Evolutionary conservation across 2,113 vertebrate genomes (phyloP), one percentile per base, ranked within the genome.

Genomic region (Kobus ellipsiprymnus): DNA sequence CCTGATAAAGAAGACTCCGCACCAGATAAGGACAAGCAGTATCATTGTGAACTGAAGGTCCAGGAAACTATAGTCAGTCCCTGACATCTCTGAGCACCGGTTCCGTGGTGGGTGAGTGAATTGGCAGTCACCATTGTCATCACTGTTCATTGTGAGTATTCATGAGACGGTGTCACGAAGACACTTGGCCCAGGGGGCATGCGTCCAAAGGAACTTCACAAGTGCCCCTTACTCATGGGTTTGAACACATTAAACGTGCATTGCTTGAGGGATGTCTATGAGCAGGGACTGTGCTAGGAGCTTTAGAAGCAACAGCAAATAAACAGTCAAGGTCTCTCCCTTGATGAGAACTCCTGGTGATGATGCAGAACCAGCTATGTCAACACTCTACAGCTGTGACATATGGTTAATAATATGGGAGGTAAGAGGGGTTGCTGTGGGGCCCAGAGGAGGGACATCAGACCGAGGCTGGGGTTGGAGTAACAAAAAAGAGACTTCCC

Each of bases 341-440:
- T 44, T 7, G 13, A 36, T 7, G 13, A 57, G 77, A 9, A 7
- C 25, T 81, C 71, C 33, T 59, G 4, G 30, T 21, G 62, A 50
- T 1, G 17, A 14, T 11, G 77, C 60, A 54, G 55, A 81, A 13
- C 33, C 71, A 57, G 67, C 46, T 60, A 15, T 7, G 30, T 48
- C 71, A 9, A 46, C 9, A 10, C 84, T 29, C 25, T 46, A 12
- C 8, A 17, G 14, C 30, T 6, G 4, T 44, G 10, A 44, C 3
- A 0, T 1, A 3, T 16, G 50, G 54, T 33, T 46, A 64, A 13
- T 7, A 3, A 23, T 1, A 7, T 0, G 0, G 40, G 48, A 77
- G 8, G 9, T 2, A 57, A 60, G 77, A 77, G 11, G 48, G 54
- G 60, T 25, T 8, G 19, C 6, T 10, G 14, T 33, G 50, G 46